Evolutionary conservation across 2,888 invertebrate species (phyloP), one percentile per base, ranked within the genome.

Genomic region (Eupithecia centaureata): DNA sequence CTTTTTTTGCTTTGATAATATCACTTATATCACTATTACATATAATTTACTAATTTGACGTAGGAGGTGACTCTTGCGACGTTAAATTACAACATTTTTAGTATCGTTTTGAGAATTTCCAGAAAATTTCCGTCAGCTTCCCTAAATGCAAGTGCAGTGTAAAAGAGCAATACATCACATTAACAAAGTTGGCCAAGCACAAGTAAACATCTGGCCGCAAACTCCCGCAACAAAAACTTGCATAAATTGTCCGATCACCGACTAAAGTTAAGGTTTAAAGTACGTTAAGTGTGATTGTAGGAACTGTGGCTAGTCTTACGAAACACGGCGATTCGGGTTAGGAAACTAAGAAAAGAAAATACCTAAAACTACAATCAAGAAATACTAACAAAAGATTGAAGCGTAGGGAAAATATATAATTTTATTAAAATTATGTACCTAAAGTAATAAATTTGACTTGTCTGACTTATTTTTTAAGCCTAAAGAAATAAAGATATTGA

Each of bases 181-280:
- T 72, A 63, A 63, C 47, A 63, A 69, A 65, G 63, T 61, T 68
- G 33, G 32, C 22, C 10, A 22, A 22, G 47, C 22, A 47, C 47
- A 47, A 47, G 47, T 28, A 35, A 33, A 67, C 70, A 65, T 73
- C 71, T 71, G 69, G 65, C 54, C 59, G 22, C 47, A 47, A 47
- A 47, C 47, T 47, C 4, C 22, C 70, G 73, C 73, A 78, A 80
- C 77, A 79, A 75, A 71, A 80, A 80, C 77, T 79, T 75, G 79
- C 80, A 84, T 85, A 85, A 86, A 85, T 85, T 85, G 80, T 81
- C 76, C 73, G 79, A 86, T 86, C 82, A 82, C 84, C 80, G 84
- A 81, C 84, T 83, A 85, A 81, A 86, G 82, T 85, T 82, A 77
- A 79, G 81, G 82, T 84, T 84, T 78, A 85, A 84, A 80, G 79